These are phyloP conservation scores for Hiodon tergisus DNA, from an alignment of 2,113 vertebrate genomes.

Conservation along the genomic window DNA sequence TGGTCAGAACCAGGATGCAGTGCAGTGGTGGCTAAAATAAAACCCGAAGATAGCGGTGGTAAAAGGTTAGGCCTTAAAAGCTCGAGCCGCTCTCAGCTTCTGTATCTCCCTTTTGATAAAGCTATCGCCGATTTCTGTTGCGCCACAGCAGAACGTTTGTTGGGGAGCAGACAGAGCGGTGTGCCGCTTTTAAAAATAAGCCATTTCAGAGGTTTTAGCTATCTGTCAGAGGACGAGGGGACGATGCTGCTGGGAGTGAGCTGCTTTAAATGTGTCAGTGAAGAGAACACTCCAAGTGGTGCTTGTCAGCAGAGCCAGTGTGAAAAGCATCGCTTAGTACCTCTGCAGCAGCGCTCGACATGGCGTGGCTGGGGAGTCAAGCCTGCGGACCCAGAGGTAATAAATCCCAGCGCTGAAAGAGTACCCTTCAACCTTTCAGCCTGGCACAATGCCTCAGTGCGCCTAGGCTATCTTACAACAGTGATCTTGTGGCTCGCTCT, in stretches of 20 bases:
- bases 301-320: conserved; percentile 61
- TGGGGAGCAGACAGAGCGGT: conserved; percentile 11
- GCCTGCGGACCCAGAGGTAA: conserved; percentile 35
- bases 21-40: conserved; percentile 21
- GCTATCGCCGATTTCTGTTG: too few species aligned
- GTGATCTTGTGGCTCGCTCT: conserved; percentile 61
- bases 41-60: conserved; percentile 34
- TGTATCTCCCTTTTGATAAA: too few species aligned
- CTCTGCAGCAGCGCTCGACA: neutral
- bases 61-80: conserved; percentile 5
- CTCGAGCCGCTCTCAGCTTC: neutral
- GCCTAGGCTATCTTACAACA: conserved; percentile 60
- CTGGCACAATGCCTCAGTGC: conserved; percentile 53
- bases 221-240: conserved; percentile 53
- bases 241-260: conserved; percentile 42
- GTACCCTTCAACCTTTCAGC: conserved; percentile 78
- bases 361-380: conserved; percentile 16
- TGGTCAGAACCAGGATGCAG: neutral
- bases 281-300: conserved; percentile 65
- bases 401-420: conserved; percentile 70
- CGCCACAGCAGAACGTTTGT: neutral
- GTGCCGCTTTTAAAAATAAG: conserved; percentile 37
- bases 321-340: conserved; percentile 43
- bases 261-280: conserved; percentile 65
- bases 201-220: conserved; percentile 52